phyloP scores from a whole-genome alignment of 2,113 vertebrate species.

The Aphyosemion australe region DNA sequence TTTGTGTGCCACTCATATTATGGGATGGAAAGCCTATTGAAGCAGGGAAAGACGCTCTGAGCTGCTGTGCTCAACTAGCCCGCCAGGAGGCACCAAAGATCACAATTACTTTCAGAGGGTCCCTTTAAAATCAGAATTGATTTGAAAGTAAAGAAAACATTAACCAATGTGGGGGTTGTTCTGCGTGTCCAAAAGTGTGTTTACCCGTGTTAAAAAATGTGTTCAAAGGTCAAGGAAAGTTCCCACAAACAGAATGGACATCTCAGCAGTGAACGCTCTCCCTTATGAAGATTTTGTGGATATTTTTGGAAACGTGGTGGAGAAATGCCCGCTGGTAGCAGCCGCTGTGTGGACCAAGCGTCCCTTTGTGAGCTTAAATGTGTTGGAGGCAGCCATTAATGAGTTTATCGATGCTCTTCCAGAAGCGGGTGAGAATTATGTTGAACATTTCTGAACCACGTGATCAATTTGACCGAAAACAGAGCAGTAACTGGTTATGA shows the following conservation, averaged over 20 bases:
- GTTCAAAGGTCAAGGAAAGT: constrained; percentile 34
- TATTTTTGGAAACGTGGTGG: constrained; percentile 83
- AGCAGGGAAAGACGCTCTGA: background rate
- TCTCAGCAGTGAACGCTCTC: constrained; percentile 76
- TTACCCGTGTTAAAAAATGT: constrained; percentile 24
- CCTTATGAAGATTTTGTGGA: constrained; percentile 82
- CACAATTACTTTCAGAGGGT: background rate
- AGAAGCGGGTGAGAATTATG: constrained; percentile 71
- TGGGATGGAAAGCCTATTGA: background rate
- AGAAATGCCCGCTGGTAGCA: constrained; percentile 81
- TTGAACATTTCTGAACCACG: background rate
- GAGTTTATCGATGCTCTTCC: constrained; percentile 83
- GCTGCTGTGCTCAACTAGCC: background rate
- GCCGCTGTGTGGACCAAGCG: constrained; percentile 81
- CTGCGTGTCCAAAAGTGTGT: constrained; percentile 36
- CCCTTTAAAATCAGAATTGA: background rate
- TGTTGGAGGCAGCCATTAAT: constrained; percentile 72
- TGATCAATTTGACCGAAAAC: background rate
- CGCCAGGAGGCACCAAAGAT: constrained; percentile 16
- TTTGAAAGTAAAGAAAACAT: constrained; percentile 11
- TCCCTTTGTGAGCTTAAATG: constrained; percentile 71
- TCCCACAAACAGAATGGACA: constrained; percentile 70
- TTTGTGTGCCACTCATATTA: background rate
- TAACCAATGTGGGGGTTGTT: constrained; percentile 11
- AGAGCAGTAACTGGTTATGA: background rate